Conservation (phyloP, 2,888 invertebrate genomes). For the Caenorhabditis becei region DNA sequence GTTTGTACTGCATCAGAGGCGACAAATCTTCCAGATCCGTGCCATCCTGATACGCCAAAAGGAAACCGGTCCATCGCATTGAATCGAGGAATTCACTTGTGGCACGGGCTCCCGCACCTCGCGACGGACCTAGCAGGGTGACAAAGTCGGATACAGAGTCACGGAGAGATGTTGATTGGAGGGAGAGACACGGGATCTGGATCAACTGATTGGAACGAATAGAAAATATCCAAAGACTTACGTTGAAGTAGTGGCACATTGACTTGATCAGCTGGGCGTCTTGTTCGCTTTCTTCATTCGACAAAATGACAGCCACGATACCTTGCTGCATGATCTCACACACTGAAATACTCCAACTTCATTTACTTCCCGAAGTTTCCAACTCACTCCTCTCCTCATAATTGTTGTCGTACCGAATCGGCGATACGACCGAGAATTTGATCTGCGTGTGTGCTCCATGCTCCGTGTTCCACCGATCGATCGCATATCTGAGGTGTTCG, state of each 20-base stretch:
- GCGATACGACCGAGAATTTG: conserved; percentile 68
- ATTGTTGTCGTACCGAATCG: conserved; percentile 61
- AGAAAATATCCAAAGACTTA: neutral
- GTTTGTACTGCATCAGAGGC: conserved; percentile 66
- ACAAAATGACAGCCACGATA: conserved; percentile 76
- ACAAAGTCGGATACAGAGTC: conserved; percentile 64
- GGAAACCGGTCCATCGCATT: conserved; percentile 70
- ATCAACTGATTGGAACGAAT: neutral
- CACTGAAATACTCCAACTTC: conserved; percentile 74
- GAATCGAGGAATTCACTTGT: conserved; percentile 71
- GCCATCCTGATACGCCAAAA: conserved; percentile 71
- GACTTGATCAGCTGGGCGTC: conserved; percentile 72
- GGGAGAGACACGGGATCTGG: conserved; percentile 64
- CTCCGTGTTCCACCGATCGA: conserved; percentile 77
- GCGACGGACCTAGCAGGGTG: conserved; percentile 65
- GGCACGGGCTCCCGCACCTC: conserved; percentile 66
- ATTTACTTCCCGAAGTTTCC: neutral
- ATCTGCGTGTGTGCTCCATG: conserved; percentile 71
- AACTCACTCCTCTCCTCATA: conserved; percentile 69
- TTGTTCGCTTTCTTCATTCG: conserved; percentile 65
- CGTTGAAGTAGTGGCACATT: conserved; percentile 78
- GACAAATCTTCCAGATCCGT: conserved; percentile 67
- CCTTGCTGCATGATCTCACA: conserved; percentile 79
- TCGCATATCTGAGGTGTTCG: conserved; percentile 76
- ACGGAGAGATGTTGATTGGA: conserved; percentile 51